Evolutionary conservation across 1,140 invertebrate genomes (phyloP).

Genomic region (Ceratosolen solmsi): DNA sequence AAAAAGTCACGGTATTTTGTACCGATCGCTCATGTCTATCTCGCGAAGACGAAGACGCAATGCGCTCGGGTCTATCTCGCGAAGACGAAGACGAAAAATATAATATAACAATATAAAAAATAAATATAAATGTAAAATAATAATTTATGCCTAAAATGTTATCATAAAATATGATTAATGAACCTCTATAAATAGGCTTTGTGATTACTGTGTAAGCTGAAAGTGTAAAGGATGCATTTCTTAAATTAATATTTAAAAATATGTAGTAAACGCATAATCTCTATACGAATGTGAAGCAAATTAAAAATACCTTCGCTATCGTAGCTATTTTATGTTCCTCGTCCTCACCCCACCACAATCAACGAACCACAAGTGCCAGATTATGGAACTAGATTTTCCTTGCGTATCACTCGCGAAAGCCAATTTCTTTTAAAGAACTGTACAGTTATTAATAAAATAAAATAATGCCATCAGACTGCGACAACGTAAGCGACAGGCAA

Average conservation of each 20-base stretch:
- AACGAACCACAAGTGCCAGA: not conserved
- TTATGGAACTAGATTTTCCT: not conserved
- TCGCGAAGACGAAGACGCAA: no score
- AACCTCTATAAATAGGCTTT: not conserved
- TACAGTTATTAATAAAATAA: constrained; percentile 5
- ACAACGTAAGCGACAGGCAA: not conserved
- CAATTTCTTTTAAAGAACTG: not conserved
- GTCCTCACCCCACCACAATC: not conserved
- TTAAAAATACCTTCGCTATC: constrained; percentile 1
- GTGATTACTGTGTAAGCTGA: constrained; percentile 11
- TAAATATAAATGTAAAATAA: not conserved
- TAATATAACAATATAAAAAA: no score
- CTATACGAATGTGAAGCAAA: not conserved
- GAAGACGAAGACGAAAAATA: no score
- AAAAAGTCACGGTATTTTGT: no score
- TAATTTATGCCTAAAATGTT: constrained; percentile 6
- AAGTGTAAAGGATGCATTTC: constrained; percentile 23
- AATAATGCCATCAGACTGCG: not conserved
- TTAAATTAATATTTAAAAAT: constrained; percentile 24
- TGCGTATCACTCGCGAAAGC: not conserved
- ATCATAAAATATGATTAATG: constrained; percentile 19
- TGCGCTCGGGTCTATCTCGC: no score
- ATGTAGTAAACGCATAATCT: not conserved
- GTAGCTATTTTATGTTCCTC: not conserved
- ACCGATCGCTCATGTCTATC: no score